Evolutionary conservation across 2,797 vertebrate species (phyloP), one percentile per base, ranked within the genome.

Genomic region (Micrastur ruficollis): DNA sequence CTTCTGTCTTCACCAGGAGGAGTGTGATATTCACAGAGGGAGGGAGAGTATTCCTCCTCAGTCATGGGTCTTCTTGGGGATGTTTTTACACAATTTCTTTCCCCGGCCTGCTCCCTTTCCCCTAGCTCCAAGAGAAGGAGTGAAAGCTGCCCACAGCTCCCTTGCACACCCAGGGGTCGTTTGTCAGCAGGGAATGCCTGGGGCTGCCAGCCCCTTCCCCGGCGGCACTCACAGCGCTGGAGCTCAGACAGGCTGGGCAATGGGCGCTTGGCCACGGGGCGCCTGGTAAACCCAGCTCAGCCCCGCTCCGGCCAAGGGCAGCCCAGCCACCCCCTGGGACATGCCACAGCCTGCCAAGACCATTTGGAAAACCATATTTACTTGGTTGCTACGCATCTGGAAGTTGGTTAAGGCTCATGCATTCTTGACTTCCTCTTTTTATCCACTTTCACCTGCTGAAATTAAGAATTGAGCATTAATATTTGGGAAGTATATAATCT

Each of bases 141-240:
- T 27, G 9, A 78, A 66, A 53, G 31, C 14, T 55, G 11, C 8
- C 25, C 38, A 5, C 38, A 34, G n/a, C 13, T 13, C 32, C 2
- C 46, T 17, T 18, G 1, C 26, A 10, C 3, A 5, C 9, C 9
- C 6, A 7, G 36, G 31, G 12, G 6, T 3, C 8, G 5, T 47
- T 47, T 61, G 31, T 27, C 0, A 1, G 1, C 26, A 61, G 20
- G 11, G 3, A n/a, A 21, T 46, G 6, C 25, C 58, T 34, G 29
- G 14, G 18, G 7, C 38, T 47, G 8, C 20, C n/a, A 70, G 12
- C 5, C 29, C 25, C 34, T 78, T 72, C 40, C 40, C 40, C 1
- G 0, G 21, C 0, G 0, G 6, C 36, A 40, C 14, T 70, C 7
- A 5, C 4, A 40, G 66, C 36, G 8, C 21, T 52, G 74, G 38